Percentiles rank a stretch among this genome's conserved stretches.
Conservation (phyloP, 2,888 invertebrate genomes). For the Clunio marinus region DNA sequence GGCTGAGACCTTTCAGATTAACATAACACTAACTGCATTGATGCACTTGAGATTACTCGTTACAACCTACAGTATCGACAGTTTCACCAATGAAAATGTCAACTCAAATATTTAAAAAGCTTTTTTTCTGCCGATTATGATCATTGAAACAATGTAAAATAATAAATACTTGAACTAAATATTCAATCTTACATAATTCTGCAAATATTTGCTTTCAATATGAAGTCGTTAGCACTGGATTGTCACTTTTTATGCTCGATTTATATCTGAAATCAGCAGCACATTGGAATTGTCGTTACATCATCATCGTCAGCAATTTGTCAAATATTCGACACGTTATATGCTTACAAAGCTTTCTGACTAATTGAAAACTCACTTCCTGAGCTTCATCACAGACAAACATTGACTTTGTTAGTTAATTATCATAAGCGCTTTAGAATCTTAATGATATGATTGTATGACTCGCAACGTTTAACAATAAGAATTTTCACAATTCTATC, state of each 20-base stretch:
- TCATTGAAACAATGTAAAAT: slow-evolving; percentile 15
- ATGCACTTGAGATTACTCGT: slow-evolving; percentile 2
- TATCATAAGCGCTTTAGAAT: no score
- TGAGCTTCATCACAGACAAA: neutral
- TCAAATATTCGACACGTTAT: slow-evolving; percentile 15
- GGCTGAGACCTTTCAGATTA: no score
- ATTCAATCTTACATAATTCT: slow-evolving; percentile 16
- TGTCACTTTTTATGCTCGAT: slow-evolving; percentile 23
- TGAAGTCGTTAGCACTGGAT: slow-evolving; percentile 14
- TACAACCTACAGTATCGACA: slow-evolving; percentile 1
- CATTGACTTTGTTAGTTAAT: slow-evolving; percentile 5
- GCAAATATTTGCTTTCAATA: slow-evolving; percentile 12
- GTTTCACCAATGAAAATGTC: slow-evolving; percentile 10
- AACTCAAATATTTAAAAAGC: slow-evolving; percentile 7
- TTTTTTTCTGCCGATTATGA: neutral
- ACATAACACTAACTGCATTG: slow-evolving; percentile 11
- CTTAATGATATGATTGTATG: neutral
- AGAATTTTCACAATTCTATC: neutral
- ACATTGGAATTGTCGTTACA: neutral
- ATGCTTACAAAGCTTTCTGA: neutral
- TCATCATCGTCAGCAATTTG: slow-evolving; percentile 2
- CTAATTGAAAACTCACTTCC: neutral
- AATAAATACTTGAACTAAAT: neutral
- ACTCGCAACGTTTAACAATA: no score
- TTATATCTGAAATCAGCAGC: slow-evolving; percentile 8